Base-by-base conservation (phyloP, 53 echinoderm and acorn worm species). In the Paelopatides confundens region DNA sequence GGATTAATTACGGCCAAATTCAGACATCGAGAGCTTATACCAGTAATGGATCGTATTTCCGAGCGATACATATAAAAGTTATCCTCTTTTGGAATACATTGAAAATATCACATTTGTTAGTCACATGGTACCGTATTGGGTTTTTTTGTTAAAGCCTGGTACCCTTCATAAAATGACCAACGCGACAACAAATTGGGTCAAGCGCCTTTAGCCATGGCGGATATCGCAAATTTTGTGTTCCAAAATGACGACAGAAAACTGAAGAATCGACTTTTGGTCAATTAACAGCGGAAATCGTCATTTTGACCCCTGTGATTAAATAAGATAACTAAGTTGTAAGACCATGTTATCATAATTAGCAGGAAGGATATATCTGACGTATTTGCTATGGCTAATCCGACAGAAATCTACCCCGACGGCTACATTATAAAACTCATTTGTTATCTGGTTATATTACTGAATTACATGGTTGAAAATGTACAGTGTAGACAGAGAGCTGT, bases 291-390 rank as follows among this genome's bases (percentile, higher is more conserved):
- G 74, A 74, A 18, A 74, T 46, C 40, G 46, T 46, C n/a, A n/a
- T n/a, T n/a, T 71, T 74, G 74, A 74, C 74, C 74, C 40, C 28
- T 74, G 39, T 46, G 39, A 74, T 74, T n/a, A 74, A 74, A 71
- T 21, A 74, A 74, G 74, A 46, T 74, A 74, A 74, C 26, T 40
- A 39, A 74, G 33, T 46, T n/a, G 74, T 74, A 43, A 23, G 27
- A 31, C 35, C 35, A 30, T 35, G 70, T 70, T 70, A n/a, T 37
- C 36, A n/a, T 37, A 39, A 70, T 37, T 70, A 70, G 23, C 70
- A 70, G 70, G 70, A 70, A 70, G 70, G 70, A 36, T 70, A 30
- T 21, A 21, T 21, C 6, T 9, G 48, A 58, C 58, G 58, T 12
- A 43, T 43, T 12, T 12, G 43, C 21, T 58, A 58, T 17, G 58